Evolutionary conservation across 2,113 vertebrate species (phyloP), one percentile per base, ranked within the genome.

Genomic region (Formicarius rufipectus): DNA sequence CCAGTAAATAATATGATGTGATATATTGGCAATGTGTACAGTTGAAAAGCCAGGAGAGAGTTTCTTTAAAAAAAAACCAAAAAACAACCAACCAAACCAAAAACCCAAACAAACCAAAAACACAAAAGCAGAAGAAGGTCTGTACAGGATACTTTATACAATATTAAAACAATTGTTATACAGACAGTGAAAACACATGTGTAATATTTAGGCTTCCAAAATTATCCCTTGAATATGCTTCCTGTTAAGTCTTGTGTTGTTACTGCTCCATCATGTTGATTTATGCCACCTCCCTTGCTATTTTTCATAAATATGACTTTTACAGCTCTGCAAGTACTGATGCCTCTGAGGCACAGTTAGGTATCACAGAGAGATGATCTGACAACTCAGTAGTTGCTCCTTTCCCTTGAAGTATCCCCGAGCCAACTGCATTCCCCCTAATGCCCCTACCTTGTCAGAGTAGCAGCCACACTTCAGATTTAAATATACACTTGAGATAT

Each of bases 131-230:
- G 31, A 72, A 89, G 9, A 56, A 81, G 67, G 4, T 5, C 49
- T 64, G 0, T 30, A 7, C 16, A 77, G 30, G 12, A 52, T 68
- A 58, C 24, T 87, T 83, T n/a, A 73, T 15, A 9, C 33, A 52
- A 10, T 33, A 27, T 47, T 80, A 25, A 78, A 39, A 22, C 22
- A 89, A 81, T 60, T 49, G 15, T 28, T 72, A 22, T 14, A 33
- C 14, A 71, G 45, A 63, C 33, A 77, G 9, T 68, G 17, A 87
- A 80, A 95, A 66, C 30, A 42, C 7, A 0, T 14, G 4, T 89
- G 69, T 77, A 89, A 81, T 87, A 75, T 89, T 83, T 96, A 86
- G 40, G 55, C 28, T 92, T 73, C 53, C 42, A 89, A 12, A 86
- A 73, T 58, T 66, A 66, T 27, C 80, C 6, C 2, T 64, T 92